These are phyloP conservation scores for Choristoneura rosaceana DNA, from an alignment of 2,888 invertebrate species.

Conservation along the genomic window DNA sequence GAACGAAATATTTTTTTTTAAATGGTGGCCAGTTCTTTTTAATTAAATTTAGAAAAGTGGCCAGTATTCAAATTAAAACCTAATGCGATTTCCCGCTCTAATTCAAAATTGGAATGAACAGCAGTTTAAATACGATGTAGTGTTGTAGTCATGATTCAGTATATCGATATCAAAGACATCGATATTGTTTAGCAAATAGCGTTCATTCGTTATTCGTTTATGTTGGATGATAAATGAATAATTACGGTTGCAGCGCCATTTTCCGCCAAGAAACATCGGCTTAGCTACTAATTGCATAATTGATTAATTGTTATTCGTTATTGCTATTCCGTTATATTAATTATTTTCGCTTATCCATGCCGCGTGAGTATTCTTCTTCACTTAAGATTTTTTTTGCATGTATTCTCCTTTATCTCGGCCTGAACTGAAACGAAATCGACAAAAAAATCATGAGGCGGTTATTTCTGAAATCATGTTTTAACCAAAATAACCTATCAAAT, in stretches of 20 bases:
- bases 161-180: constrained; percentile 1
- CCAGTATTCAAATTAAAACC: not conserved
- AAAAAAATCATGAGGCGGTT: no score
- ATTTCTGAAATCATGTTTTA: no score
- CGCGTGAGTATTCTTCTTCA: not conserved
- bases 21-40: not conserved
- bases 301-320: constrained; percentile 42
- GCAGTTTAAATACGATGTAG: not conserved
- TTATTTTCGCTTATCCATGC: constrained; percentile 35
- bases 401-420: not conserved
- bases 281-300: constrained; percentile 40
- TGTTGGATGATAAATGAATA: constrained; percentile 39
- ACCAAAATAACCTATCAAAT: no score
- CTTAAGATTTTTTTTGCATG: not conserved
- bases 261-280: constrained; percentile 36
- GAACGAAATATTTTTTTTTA: not conserved
- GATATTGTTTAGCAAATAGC: constrained; percentile 8
- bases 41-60: constrained; percentile 2
- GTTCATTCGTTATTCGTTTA: constrained; percentile 40
- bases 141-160: not conserved
- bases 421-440: no score
- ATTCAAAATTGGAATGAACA: not conserved
- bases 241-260: constrained; percentile 33
- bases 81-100: not conserved
- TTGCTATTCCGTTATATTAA: constrained; percentile 34